A percentile compares a stretch with the other conserved stretches of the same genome.
phyloP scores from a whole-genome alignment of 2,113 vertebrate genomes.

The Picathartes gymnocephalus region DNA sequence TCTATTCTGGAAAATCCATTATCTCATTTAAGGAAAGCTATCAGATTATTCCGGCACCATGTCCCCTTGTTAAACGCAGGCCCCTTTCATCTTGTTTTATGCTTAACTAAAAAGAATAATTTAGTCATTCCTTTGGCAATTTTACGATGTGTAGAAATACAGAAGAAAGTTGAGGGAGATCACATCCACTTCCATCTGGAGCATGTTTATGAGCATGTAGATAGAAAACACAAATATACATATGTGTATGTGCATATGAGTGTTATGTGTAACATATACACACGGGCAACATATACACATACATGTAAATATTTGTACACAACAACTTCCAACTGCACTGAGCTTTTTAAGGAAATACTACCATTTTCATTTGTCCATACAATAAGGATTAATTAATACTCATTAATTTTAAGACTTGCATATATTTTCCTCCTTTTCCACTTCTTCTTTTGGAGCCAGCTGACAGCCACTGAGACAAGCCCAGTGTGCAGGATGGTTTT shows the following conservation, averaged over 20 bases:
- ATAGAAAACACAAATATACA: background rate
- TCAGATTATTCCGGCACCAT: background rate
- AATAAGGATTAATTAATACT: background rate
- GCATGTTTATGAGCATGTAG: background rate
- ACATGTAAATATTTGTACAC: background rate
- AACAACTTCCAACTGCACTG: background rate
- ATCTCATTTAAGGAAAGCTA: background rate
- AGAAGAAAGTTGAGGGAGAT: background rate
- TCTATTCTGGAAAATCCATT: constrained; percentile 5
- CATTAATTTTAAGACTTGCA: background rate
- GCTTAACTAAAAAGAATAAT: background rate
- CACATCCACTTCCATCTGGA: background rate
- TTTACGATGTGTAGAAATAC: background rate
- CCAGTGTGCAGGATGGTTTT: background rate
- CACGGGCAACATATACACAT: background rate
- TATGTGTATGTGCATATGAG: background rate
- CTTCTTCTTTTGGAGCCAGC: background rate
- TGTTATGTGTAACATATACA: background rate
- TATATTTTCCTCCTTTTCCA: background rate
- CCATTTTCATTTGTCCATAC: background rate
- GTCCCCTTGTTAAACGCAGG: background rate
- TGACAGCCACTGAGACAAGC: background rate
- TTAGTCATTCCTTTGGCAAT: background rate
- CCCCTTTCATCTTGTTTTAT: background rate
- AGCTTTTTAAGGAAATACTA: background rate